phyloP scores from a whole-genome alignment of 2,113 vertebrate genomes.

The Sardina pilchardus region DNA sequence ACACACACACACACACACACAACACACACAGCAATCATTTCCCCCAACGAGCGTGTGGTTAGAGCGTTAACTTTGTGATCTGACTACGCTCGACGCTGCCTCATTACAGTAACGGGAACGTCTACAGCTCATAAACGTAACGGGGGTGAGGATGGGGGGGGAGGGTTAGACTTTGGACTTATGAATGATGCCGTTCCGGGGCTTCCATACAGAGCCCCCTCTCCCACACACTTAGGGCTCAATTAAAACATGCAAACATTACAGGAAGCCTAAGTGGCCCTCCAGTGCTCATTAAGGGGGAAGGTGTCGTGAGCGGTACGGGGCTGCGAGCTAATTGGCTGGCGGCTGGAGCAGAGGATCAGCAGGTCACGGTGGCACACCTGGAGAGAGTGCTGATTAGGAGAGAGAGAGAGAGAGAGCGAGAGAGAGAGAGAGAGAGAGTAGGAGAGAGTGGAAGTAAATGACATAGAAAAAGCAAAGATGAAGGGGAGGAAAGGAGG shows the following conservation, averaged over 20 bases:
- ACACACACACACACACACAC: neutral
- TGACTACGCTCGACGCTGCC: neutral
- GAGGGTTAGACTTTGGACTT: neutral
- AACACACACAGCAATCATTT: neutral
- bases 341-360: neutral
- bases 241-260: neutral
- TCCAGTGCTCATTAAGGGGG: slow-evolving; percentile 2
- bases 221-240: neutral
- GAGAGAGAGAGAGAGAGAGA: neutral
- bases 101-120: slow-evolving; percentile 3
- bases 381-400: neutral
- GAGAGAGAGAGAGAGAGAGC: neutral
- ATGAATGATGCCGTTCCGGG: neutral
- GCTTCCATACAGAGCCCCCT: neutral
- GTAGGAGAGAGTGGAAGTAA: neutral
- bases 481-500: neutral
- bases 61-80: slow-evolving; percentile 17
- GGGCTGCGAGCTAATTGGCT: slow-evolving; percentile 1
- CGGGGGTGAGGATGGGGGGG: neutral
- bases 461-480: neutral
- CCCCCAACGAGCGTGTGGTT: neutral
- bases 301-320: neutral
- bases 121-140: slow-evolving; percentile 7
- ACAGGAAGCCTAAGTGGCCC: neutral
- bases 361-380: neutral